Evolutionary conservation across 2,113 vertebrate genomes (phyloP).

Genomic region (Poicephalus meyeri): DNA sequence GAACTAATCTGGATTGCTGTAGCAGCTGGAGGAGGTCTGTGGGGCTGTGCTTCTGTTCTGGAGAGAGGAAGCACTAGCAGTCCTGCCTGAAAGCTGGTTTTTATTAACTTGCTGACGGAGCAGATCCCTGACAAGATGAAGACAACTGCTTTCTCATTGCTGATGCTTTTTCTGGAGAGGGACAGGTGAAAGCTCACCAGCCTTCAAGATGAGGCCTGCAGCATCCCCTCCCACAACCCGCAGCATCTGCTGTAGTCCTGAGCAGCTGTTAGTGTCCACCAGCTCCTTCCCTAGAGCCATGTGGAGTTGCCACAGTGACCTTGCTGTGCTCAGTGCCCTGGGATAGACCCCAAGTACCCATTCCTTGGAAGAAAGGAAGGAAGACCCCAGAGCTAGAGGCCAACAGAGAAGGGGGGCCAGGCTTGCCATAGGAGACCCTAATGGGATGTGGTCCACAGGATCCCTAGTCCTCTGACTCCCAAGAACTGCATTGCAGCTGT

Average conservation of each 20-base stretch:
- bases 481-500: accelerated
- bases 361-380: background rate
- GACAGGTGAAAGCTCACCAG: background rate
- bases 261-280: no score
- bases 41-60: background rate
- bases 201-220: background rate
- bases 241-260: accelerated
- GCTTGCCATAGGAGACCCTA: background rate
- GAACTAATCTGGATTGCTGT: background rate
- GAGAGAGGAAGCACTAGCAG: background rate
- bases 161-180: background rate
- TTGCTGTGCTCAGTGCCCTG: background rate
- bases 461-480: background rate
- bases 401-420: background rate
- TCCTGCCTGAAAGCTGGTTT: background rate
- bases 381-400: background rate
- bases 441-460: background rate
- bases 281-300: accelerated
- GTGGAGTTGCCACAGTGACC: accelerated
- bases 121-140: background rate
- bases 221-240: accelerated
- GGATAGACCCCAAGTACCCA: background rate
- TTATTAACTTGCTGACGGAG: background rate
- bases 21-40: background rate
- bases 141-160: accelerated